A percentile compares a stretch with the other conserved stretches of the same genome.
These are phyloP conservation scores for Oxyruncus cristatus DNA, from an alignment of 2,113 vertebrate species.

Conservation along the genomic window DNA sequence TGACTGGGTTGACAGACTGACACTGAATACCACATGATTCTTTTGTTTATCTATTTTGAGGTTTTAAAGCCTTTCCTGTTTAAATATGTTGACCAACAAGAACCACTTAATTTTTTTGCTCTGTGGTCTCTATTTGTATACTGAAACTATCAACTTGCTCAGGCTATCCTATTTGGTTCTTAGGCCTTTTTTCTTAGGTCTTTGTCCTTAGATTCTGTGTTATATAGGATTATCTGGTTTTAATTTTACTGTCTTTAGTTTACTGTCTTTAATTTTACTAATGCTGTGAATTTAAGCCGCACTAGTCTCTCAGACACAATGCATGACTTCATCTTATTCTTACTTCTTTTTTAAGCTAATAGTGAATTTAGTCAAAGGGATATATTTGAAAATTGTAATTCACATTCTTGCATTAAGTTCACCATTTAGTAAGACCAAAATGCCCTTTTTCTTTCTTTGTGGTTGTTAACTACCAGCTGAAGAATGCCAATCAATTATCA, in stretches of 20 bases:
- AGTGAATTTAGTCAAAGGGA: neutral
- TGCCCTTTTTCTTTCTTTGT: neutral
- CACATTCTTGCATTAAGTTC: neutral
- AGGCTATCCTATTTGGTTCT: neutral
- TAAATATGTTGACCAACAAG: neutral
- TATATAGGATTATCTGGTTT: neutral
- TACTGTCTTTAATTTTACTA: neutral
- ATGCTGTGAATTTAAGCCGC: neutral
- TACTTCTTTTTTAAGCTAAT: neutral
- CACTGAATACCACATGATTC: neutral
- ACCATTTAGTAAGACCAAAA: neutral
- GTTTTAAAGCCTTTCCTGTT: neutral
- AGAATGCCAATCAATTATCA: neutral
- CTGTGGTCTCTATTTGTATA: neutral
- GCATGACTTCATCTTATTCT: neutral
- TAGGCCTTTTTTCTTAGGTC: too few species aligned
- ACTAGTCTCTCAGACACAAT: neutral
- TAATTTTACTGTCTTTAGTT: too few species aligned
- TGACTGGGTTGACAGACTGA: neutral
- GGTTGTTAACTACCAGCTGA: neutral
- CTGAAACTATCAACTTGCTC: neutral
- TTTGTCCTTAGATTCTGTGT: neutral
- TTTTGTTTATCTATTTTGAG: neutral
- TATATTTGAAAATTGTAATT: neutral
- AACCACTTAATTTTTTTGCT: fast-evolving